Evolutionary conservation across 2,888 invertebrate genomes (phyloP).

Genomic region (Eupithecia dodoneata): DNA sequence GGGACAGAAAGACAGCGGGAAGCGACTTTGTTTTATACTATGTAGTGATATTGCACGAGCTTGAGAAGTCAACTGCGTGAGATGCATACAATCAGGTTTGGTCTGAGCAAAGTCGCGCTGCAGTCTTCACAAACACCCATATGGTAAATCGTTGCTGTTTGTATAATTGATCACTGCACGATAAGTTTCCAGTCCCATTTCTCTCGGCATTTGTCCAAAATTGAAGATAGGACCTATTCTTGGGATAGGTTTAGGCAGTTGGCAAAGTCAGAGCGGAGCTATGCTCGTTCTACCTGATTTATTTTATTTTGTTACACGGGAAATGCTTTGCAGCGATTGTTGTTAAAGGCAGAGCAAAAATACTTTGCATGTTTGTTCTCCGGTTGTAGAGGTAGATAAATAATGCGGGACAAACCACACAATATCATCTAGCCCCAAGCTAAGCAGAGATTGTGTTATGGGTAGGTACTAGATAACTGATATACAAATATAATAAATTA

Average conservation of each 20-base stretch:
- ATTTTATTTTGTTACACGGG: conserved; percentile 18
- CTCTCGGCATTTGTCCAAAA: conserved; percentile 41
- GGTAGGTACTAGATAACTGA: too few relatives aligned
- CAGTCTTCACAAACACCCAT: neutral
- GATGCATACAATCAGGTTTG: neutral
- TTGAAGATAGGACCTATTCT: conserved; percentile 25
- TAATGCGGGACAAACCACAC: too few relatives aligned
- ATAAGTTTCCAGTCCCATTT: conserved; percentile 1
- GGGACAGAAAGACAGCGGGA: too few relatives aligned
- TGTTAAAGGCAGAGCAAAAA: neutral
- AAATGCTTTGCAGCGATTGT: neutral
- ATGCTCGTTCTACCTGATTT: conserved; percentile 17
- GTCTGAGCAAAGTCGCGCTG: neutral
- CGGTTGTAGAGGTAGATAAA: neutral
- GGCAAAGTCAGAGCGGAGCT: conserved; percentile 21
- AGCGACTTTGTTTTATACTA: too few relatives aligned
- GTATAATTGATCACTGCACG: conserved; percentile 2
- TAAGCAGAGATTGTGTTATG: too few relatives aligned
- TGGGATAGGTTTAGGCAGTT: conserved; percentile 16
- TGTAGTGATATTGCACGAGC: neutral
- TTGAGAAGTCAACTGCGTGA: neutral
- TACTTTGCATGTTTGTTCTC: neutral
- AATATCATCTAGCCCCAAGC: too few relatives aligned
- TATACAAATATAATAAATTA: too few relatives aligned
- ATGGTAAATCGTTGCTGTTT: neutral